phyloP scores from a whole-genome alignment of 2,888 invertebrate species.

The Alsophila aescularia region DNA sequence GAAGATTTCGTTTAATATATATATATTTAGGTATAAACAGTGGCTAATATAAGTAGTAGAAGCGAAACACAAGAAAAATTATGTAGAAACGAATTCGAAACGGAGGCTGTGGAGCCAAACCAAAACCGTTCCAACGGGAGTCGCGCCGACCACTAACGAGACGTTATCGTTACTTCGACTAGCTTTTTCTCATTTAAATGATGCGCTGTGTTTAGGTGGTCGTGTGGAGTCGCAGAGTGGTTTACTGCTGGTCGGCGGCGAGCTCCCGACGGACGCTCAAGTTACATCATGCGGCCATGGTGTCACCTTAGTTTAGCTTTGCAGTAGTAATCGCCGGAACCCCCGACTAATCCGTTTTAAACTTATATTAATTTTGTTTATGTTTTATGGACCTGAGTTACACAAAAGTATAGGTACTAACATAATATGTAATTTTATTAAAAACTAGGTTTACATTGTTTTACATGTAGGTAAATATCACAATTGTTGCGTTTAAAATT shows the following conservation, averaged over 20 bases:
- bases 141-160: constrained; percentile 37
- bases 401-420: too few species aligned
- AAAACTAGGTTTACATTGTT: too few species aligned
- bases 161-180: constrained; percentile 18
- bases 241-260: constrained; percentile 45
- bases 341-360: too few species aligned
- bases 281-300: constrained; percentile 83
- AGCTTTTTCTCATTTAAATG: constrained; percentile 26
- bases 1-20: constrained; percentile 39
- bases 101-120: constrained; percentile 76
- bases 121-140: constrained; percentile 64
- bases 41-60: constrained; percentile 52
- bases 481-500: too few species aligned
- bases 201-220: constrained; percentile 20
- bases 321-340: constrained; percentile 60
- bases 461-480: too few species aligned
- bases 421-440: too few species aligned
- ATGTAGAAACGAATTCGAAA: constrained; percentile 67
- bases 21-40: constrained; percentile 44
- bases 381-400: too few species aligned
- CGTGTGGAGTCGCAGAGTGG: neutral
- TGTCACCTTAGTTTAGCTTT: constrained; percentile 70
- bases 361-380: too few species aligned
- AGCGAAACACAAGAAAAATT: constrained; percentile 57
- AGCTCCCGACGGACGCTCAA: constrained; percentile 57